Evolutionary conservation across 53 echinoderm and acorn worm genomes (phyloP), one percentile per base, ranked within the genome.

Genomic region (Holothuria scabra): DNA sequence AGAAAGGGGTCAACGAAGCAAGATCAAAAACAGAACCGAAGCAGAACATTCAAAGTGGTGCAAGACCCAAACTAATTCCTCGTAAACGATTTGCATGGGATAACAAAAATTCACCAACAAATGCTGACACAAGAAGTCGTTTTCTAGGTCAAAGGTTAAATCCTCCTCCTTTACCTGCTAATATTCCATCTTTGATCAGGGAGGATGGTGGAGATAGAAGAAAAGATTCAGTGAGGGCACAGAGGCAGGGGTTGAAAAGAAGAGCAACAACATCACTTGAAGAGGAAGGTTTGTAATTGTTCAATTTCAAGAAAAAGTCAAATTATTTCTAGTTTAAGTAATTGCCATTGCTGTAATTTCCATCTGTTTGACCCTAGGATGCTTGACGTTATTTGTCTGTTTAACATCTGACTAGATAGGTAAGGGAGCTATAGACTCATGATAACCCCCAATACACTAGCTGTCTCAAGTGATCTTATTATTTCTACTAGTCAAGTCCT

Each of bases 51-150:
- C 22, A 32, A 16, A 22, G 79, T 16, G 79, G 79, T 56, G 26
- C 58, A 13, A 31, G 26, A 12, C 59, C 58, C 0, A 79, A 79
- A 79, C 28, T 24, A 30, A 57, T 79, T 55, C 79, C 79, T 32
- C 57, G 79, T 58, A 56, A 21, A 57, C 52, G 79, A 79, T 79
- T 79, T 28, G 58, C 79, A 26, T 79, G 79, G 79, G 32, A n/a
- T 29, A 28, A 55, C 59, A 28, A 56, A 9, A 13, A 25, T 1
- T 64, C 26, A 12, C 19, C 11, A 4, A n/a, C 9, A 44, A 46
- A 8, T 44, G 13, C 24, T 23, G 31, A 19, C 12, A 57, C 44
- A 7, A 72, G 49, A 12, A 44, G 48, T 46, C 72, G 48, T 12
- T 72, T 57, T 19, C 28, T 79, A 14, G 79, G 79, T 57, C 79